These are phyloP conservation scores for Potamilus streckersoni DNA, from an alignment of 1,140 invertebrate genomes.

Conservation along the genomic window DNA sequence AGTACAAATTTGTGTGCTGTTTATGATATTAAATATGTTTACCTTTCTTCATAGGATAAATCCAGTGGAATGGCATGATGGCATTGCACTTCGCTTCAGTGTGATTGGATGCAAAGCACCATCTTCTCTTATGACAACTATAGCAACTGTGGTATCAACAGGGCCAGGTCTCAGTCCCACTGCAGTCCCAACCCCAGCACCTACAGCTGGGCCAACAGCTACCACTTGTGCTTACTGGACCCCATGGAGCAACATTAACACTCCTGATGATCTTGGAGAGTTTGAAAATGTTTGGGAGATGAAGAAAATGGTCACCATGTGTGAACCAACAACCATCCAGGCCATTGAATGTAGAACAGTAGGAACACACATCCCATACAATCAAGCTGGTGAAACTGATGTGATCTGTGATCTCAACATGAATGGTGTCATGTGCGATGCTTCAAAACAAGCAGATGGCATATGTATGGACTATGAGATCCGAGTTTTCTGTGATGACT, in stretches of 20 bases:
- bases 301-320: slow-evolving; percentile 51
- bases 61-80: slow-evolving; percentile 50
- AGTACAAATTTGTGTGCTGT: too few species aligned
- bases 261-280: slow-evolving; percentile 60
- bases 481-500: slow-evolving; percentile 60
- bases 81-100: slow-evolving; percentile 51
- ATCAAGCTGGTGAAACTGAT: slow-evolving; percentile 63
- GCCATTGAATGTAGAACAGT: slow-evolving; percentile 59
- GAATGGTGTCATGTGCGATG: slow-evolving; percentile 52
- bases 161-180: slow-evolving; percentile 2
- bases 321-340: slow-evolving; percentile 46
- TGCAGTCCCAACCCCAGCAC: slow-evolving; percentile 6
- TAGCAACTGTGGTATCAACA: too few species aligned
- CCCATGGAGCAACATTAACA: slow-evolving; percentile 64
- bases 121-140: slow-evolving; percentile 25
- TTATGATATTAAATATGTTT: background rate
- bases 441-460: slow-evolving; percentile 20
- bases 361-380: slow-evolving; percentile 41
- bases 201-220: slow-evolving; percentile 10
- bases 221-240: slow-evolving; percentile 63
- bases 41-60: slow-evolving; percentile 28
- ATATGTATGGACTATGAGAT: slow-evolving; percentile 39
- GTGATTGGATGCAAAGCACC: slow-evolving; percentile 53
- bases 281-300: slow-evolving; percentile 61
- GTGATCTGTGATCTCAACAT: slow-evolving; percentile 79